Evolutionary conservation across 1,140 invertebrate genomes (phyloP), one percentile per base, ranked within the genome.

Genomic region (Pemphigus obesinymphae): DNA sequence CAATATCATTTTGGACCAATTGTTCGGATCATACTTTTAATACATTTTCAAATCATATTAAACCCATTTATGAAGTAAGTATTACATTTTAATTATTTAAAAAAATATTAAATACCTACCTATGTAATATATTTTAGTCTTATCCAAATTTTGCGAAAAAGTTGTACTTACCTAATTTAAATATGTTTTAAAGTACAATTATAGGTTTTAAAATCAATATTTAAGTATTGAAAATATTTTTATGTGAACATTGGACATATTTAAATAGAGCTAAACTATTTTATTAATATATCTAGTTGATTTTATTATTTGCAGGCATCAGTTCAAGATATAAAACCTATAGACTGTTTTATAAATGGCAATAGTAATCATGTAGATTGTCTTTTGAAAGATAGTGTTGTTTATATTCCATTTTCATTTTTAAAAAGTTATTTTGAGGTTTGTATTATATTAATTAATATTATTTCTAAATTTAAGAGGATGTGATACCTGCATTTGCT

Each of bases 391-490:
- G 20, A 58, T 29, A 58, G 29, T 11, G 58, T 29, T 3, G 76
- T 80, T 29, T 80, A 48, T 80, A 40, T 80, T 43, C 76, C 76
- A 11, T 80, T 80, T 80, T 31, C 76, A 43, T 80, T 80, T 63
- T 45, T 80, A 45, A 80, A 63, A 63, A 61, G n/a, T 13, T 80
- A 80, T 58, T 80, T 80, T 63, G 76, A 80, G 76, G 76, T 80
- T 63, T 45, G 76, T 80, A n/a, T 20, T 63, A 11, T 45, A 11
- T 11, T n/a, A n/a, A n/a, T n/a, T n/a, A n/a, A n/a, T n/a, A n/a
- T n/a, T n/a, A n/a, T n/a, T n/a, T n/a, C n/a, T n/a, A n/a, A n/a
- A n/a, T n/a, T n/a, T n/a, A n/a, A n/a, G n/a, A n/a, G n/a, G n/a
- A n/a, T n/a, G n/a, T n/a, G n/a, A n/a, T n/a, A n/a, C n/a, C n/a